Conservation (phyloP, 2,113 vertebrate species). For the Tachycineta bicolor region DNA sequence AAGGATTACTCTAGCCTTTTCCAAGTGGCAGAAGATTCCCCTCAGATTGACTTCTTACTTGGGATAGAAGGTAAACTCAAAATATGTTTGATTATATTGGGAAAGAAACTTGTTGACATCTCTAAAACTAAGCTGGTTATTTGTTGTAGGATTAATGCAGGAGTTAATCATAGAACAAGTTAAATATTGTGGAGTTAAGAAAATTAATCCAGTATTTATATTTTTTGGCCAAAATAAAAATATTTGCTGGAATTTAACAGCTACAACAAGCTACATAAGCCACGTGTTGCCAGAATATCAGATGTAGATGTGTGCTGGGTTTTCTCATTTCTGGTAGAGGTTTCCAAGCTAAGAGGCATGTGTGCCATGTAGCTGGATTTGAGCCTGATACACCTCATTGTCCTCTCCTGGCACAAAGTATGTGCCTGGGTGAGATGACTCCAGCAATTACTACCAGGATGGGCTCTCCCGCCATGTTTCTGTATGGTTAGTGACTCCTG, state of each 20-base stretch:
- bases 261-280: background rate
- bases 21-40: background rate
- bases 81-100: background rate
- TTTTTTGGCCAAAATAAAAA: background rate
- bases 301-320: background rate
- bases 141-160: background rate
- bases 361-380: background rate
- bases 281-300: background rate
- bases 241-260: background rate
- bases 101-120: background rate
- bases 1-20: background rate
- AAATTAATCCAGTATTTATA: background rate
- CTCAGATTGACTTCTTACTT: background rate
- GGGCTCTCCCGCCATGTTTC: background rate
- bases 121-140: background rate
- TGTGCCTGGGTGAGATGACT: background rate
- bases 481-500: rapidly evolving
- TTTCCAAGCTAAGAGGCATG: background rate
- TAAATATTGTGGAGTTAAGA: background rate
- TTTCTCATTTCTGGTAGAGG: background rate
- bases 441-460: background rate
- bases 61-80: background rate
- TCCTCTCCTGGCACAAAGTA: background rate
- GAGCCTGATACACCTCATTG: background rate
- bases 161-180: background rate